Base-by-base conservation (phyloP, 30 jellyfish, hydroid and myxozoan genomes). In the Pseudorhiza aurosa region DNA sequence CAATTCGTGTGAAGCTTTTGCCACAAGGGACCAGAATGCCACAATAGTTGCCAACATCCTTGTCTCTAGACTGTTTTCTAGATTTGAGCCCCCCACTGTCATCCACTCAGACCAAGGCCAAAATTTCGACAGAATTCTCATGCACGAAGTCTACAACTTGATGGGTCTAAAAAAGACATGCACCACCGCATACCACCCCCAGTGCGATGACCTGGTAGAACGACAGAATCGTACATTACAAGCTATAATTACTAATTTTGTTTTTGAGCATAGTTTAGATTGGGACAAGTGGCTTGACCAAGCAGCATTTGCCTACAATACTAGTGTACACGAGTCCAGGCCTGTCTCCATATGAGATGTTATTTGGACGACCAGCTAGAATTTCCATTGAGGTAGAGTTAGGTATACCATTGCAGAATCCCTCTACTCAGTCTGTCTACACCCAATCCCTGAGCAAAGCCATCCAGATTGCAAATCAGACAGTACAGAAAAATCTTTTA, bases 1-100 rank as follows among this genome's bases (percentile, higher is more conserved):
- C 85, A 83, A 59, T 40, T 55, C 90, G 96, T 43, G 81, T 28
- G 96, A 72, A 59, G 96, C 84, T 11, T 83, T 47, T 43, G 73
- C 83, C 47, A 56, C 72, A 32, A 39, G 15, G 59, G 72, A 83
- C 58, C 81, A 55, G 31, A 56, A 83, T 27, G 75, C 95, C 21
- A 8, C 44, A 11, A 56, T 69, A 0, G 84, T 72, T 31, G 90
- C 90, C 18, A 63, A 46, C 26, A 31, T 50, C 30, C 84, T 84
- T 8, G 95, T 84, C 58, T 49, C 72, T 24, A 45, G 72, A 36
- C 19, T 85, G 18, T 65, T 85, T 31, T 59, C 78, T 10, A 59
- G 96, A 19, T 75, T 60, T 51, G 87, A 85, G 47, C 76, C 91
- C 75, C 96, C 89, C 6, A 29, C 65, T 2, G 65, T 63, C 37